Evolutionary conservation across 2,888 invertebrate species (phyloP).

Genomic region (Pyrgus malvae): DNA sequence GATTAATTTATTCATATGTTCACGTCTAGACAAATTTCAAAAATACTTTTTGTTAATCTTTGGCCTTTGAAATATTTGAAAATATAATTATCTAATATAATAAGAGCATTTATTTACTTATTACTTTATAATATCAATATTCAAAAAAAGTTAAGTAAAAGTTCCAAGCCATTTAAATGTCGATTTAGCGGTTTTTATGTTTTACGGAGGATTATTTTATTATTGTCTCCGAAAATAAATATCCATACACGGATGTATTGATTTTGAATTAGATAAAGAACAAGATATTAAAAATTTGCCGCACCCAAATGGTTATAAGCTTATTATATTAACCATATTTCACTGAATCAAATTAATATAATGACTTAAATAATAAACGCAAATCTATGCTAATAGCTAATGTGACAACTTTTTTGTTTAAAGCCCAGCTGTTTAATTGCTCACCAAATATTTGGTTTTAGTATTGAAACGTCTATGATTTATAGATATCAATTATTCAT

Average conservation of each 20-base stretch:
- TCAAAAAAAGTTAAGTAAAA: too few relatives aligned
- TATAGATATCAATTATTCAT: slow-evolving; percentile 48
- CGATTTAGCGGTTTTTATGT: background rate
- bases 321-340: slow-evolving; percentile 31
- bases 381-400: slow-evolving; percentile 43
- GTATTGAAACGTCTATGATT: slow-evolving; percentile 44
- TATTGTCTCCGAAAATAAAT: background rate
- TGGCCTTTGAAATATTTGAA: too few relatives aligned
- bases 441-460: slow-evolving; percentile 40
- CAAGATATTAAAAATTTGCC: slow-evolving; percentile 24
- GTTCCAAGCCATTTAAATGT: too few relatives aligned
- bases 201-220: background rate
- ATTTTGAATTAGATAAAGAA: slow-evolving; percentile 9
- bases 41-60: too few relatives aligned
- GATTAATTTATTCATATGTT: too few relatives aligned
- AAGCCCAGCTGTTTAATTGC: slow-evolving; percentile 48
- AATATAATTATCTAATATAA: too few relatives aligned
- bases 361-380: slow-evolving; percentile 35
- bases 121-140: too few relatives aligned
- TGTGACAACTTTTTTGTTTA: slow-evolving; percentile 44
- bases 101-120: too few relatives aligned
- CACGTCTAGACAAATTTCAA: too few relatives aligned
- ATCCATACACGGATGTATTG: slow-evolving; percentile 1
- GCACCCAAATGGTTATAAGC: slow-evolving; percentile 28
- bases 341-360: slow-evolving; percentile 45